Conservation (phyloP, 2,113 vertebrate species). For the Camarhynchus parvulus region DNA sequence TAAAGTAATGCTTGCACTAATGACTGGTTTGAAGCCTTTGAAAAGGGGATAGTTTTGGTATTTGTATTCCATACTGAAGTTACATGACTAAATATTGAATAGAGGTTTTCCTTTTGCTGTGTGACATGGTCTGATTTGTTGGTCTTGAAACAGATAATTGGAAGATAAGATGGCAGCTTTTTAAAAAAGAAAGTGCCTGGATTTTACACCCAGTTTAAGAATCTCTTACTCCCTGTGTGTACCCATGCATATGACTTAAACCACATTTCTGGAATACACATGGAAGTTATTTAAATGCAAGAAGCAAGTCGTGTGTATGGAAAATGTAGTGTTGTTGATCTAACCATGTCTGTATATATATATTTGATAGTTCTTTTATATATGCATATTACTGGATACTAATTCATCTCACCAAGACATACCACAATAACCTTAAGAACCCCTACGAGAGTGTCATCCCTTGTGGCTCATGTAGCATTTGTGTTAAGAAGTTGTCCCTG, state of each 20-base stretch:
- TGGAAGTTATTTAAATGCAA: neutral
- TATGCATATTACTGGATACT: neutral
- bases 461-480: neutral
- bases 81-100: neutral
- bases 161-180: neutral
- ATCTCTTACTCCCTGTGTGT: neutral
- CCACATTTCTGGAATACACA: neutral
- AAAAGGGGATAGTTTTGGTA: neutral
- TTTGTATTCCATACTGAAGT: slow-evolving; percentile 8
- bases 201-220: neutral
- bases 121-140: neutral
- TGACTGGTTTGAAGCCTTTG: neutral
- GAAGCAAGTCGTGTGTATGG: neutral
- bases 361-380: neutral
- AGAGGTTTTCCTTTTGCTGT: neutral
- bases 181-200: neutral
- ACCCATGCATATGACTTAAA: neutral
- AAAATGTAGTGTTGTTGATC: neutral
- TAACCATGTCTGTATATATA: neutral
- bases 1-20: neutral
- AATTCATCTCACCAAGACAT: neutral
- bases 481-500: neutral
- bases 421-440: neutral
- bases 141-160: neutral
- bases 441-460: neutral